Evolutionary conservation across 2,113 vertebrate genomes (phyloP).

Genomic region (Elephas maximus): DNA sequence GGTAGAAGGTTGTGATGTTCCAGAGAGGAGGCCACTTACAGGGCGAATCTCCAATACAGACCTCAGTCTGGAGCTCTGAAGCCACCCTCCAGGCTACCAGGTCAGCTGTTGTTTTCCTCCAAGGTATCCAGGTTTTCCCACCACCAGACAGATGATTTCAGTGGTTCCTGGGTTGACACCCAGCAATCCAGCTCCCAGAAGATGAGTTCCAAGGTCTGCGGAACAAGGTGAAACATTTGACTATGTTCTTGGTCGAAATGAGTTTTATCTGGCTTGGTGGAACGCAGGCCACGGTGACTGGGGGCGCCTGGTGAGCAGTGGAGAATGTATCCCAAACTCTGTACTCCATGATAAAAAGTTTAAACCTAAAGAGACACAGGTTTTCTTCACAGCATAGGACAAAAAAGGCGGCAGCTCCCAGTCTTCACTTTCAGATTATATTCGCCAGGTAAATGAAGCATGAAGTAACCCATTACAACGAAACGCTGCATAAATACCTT

Average conservation of each 20-base stretch:
- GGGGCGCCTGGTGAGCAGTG: accelerated
- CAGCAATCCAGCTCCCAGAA: accelerated
- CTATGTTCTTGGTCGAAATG: neutral
- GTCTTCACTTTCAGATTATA: constrained; percentile 69
- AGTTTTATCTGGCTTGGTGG: constrained; percentile 1
- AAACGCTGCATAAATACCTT: constrained; percentile 83
- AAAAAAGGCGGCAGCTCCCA: neutral
- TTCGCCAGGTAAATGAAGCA: constrained; percentile 84
- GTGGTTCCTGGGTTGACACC: accelerated
- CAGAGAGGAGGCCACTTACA: constrained; percentile 48
- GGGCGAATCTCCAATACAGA: neutral
- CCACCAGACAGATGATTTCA: accelerated
- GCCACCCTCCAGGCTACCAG: neutral
- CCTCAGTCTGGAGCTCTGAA: neutral
- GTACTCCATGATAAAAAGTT: neutral
- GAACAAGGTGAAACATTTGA: neutral
- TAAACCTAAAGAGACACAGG: neutral
- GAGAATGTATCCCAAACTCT: neutral
- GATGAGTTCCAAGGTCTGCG: neutral
- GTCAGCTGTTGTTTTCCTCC: accelerated
- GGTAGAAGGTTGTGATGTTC: constrained; percentile 67
- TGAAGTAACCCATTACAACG: constrained; percentile 86
- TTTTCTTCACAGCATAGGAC: constrained; percentile 54
- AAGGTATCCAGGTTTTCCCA: neutral
- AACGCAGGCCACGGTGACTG: neutral